These are phyloP conservation scores for Trichogramma dendrolimi DNA, from an alignment of 2,888 invertebrate species.

Conservation along the genomic window DNA sequence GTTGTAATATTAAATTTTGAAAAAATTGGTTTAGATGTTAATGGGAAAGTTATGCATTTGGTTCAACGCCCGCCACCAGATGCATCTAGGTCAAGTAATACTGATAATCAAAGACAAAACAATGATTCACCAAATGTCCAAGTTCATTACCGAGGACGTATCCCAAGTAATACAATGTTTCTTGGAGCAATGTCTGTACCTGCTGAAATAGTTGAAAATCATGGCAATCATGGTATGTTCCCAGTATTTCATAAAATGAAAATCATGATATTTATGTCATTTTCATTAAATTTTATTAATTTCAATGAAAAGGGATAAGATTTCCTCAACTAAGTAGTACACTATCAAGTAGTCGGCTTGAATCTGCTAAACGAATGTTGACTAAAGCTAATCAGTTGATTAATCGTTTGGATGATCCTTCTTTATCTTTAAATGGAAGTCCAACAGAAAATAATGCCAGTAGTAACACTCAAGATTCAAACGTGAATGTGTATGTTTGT, in stretches of 20 bases:
- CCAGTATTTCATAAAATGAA: neutral
- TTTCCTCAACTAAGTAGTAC: conserved; percentile 55
- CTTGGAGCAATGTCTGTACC: conserved; percentile 59
- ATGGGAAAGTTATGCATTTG: conserved; percentile 89
- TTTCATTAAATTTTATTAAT: neutral
- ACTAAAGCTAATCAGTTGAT: conserved; percentile 51
- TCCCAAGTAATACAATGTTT: conserved; percentile 57
- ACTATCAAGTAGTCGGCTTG: conserved; percentile 55
- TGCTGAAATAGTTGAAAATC: conserved; percentile 49
- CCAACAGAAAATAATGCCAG: conserved; percentile 37
- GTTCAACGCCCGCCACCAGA: conserved; percentile 82
- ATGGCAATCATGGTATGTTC: conserved; percentile 1
- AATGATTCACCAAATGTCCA: conserved; percentile 39
- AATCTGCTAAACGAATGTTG: conserved; percentile 55
- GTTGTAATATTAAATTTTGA: no score
- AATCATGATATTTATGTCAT: neutral
- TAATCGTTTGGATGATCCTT: conserved; percentile 52
- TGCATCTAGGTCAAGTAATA: conserved; percentile 49
- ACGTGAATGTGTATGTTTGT: conserved; percentile 32
- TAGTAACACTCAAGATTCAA: conserved; percentile 17
- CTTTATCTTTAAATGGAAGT: conserved; percentile 30
- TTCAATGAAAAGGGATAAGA: conserved; percentile 46
- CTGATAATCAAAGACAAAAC: conserved; percentile 46
- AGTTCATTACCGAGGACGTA: conserved; percentile 38
- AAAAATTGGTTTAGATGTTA: conserved; percentile 62